Conservation (phyloP, 2,113 vertebrate species). For the Prunella fulvescens region DNA sequence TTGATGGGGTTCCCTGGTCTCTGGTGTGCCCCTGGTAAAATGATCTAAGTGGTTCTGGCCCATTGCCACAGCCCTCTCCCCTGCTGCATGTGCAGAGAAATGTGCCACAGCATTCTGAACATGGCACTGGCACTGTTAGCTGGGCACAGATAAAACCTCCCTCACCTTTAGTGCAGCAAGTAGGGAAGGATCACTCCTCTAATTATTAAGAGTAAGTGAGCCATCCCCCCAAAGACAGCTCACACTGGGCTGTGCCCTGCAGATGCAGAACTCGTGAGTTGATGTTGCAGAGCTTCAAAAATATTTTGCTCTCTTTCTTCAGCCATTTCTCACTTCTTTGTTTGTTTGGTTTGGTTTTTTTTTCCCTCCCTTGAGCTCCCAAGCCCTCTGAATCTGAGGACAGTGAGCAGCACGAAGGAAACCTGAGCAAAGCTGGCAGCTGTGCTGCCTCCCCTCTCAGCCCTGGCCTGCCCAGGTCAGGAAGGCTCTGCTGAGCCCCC, state of each 20-base stretch:
- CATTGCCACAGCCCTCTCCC: slow-evolving; percentile 70
- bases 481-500: background rate
- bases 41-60: slow-evolving; percentile 85
- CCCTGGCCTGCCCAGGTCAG: background rate
- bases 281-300: background rate
- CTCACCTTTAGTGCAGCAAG: background rate
- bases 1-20: slow-evolving; percentile 71
- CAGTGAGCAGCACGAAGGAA: accelerated
- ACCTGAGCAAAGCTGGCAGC: background rate
- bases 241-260: background rate
- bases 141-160: slow-evolving; percentile 13
- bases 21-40: slow-evolving; percentile 78
- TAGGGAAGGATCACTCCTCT: background rate
- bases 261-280: accelerated
- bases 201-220: slow-evolving; percentile 13
- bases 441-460: background rate
- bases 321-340: background rate
- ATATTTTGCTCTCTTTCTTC: background rate
- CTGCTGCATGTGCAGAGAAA: slow-evolving; percentile 14
- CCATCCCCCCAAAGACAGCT: background rate
- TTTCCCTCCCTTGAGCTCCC: background rate
- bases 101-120: slow-evolving; percentile 67
- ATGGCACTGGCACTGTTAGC: slow-evolving; percentile 53
- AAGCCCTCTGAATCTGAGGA: background rate
- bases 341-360: background rate